phyloP scores from a whole-genome alignment of 2,113 vertebrate genomes.

The Amphiprion ocellaris region DNA sequence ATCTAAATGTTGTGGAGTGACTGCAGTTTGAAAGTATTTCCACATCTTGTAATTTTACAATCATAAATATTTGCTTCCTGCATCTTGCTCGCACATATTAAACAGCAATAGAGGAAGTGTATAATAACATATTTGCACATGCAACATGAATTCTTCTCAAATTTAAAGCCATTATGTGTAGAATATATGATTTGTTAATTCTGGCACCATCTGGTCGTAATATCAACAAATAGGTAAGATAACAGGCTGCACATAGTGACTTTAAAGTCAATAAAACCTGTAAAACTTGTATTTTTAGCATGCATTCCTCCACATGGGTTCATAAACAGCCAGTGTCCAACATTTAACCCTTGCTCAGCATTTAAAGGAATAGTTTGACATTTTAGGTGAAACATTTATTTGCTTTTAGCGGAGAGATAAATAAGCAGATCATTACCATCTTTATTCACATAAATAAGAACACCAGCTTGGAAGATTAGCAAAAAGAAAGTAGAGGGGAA shows the following conservation, averaged over 20 bases:
- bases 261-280: background rate
- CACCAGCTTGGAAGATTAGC: background rate
- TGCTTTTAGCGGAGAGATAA: background rate
- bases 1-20: constrained; percentile 25
- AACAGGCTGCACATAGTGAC: background rate
- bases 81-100: constrained; percentile 48
- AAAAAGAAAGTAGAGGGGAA: background rate
- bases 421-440: background rate
- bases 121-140: constrained; percentile 4
- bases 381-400: background rate
- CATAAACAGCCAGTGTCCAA: background rate
- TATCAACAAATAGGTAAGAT: no score
- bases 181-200: background rate
- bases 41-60: background rate
- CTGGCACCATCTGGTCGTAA: constrained; percentile 18
- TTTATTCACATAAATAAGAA: background rate
- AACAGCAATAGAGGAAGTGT: background rate
- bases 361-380: background rate
- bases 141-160: background rate
- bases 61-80: constrained; percentile 11
- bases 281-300: background rate
- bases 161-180: constrained; percentile 21
- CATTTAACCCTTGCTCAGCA: background rate
- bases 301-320: background rate
- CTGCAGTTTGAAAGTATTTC: background rate